These are phyloP conservation scores for Percina caprodes DNA, from an alignment of 2,113 vertebrate species.

Conservation along the genomic window DNA sequence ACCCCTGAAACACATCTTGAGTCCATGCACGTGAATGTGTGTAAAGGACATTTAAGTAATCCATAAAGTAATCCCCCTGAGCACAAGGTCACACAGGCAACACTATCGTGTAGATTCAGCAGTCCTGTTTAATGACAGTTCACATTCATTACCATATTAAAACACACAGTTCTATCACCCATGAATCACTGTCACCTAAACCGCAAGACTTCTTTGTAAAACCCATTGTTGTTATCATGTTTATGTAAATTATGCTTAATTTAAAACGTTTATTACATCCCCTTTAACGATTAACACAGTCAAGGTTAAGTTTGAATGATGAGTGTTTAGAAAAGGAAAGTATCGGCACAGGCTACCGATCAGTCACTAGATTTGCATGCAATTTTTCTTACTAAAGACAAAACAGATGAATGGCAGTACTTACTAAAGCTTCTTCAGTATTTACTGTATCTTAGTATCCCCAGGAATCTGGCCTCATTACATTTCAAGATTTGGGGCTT, in stretches of 20 bases:
- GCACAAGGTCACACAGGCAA: constrained; percentile 2
- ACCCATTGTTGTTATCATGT: background rate
- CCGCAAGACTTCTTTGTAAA: background rate
- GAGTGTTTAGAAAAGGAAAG: constrained; percentile 5
- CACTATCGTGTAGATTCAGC: constrained; percentile 10
- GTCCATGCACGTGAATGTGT: background rate
- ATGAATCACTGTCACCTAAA: background rate
- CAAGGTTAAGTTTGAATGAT: constrained; percentile 1
- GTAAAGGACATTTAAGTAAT: constrained; percentile 2
- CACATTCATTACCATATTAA: constrained; percentile 23
- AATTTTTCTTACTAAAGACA: background rate
- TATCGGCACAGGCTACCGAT: background rate
- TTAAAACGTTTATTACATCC: background rate
- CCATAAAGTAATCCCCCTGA: constrained; percentile 3
- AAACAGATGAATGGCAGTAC: background rate
- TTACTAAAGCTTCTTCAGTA: background rate
- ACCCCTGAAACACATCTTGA: background rate
- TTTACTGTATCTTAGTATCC: background rate
- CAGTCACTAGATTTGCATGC: background rate
- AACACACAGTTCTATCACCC: background rate
- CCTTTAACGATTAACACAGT: background rate
- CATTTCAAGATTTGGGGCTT: background rate
- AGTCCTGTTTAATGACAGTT: constrained; percentile 2
- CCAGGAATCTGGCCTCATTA: background rate
- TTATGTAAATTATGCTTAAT: constrained; percentile 13